Base-by-base conservation (phyloP, 2,888 invertebrate genomes). In the Microplitis manilae region DNA sequence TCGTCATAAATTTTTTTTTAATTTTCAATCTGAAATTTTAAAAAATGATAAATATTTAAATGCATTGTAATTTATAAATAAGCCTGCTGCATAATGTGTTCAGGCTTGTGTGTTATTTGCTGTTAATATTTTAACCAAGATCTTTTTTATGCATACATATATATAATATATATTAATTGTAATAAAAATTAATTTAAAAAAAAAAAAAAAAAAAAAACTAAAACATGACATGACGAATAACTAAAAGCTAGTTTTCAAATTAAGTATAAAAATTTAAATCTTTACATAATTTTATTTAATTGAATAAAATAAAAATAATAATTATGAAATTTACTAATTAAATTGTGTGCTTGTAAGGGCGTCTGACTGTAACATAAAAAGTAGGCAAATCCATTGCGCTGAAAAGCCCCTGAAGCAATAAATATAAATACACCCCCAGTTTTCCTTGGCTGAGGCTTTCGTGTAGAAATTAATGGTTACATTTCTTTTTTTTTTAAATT, bases 371-470 rank as follows among this genome's bases (percentile, higher is more conserved):
- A 61, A 30, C 17, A 50, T 2, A 50, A 13, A 62, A n/a, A n/a
- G 8, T 68, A 68, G 41, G 40, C 39, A 15, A 40, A 13, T 40
- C 13, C 41, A 68, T 39, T 41, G 68, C 39, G 68, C 68, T n/a
- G 2, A 40, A 59, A n/a, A 30, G 4, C 13, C 50, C 8, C 15
- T 20, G 30, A 9, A 60, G 70, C 71, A 91, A 91, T 91, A 91
- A 91, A 90, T 87, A 91, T 91, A 89, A 30, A 85, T 85, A 87
- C 86, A 90, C 90, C 90, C 62, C 62, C 62, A 62, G 15, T 62
- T 62, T 30, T n/a, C 60, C 39, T 68, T 76, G 76, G 76, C 76
- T 76, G 61, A 76, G 76, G 76, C 76, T 76, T 76, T 67, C 68
- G 67, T 15, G 71, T 76, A 76, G 76, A 68, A 41, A 72, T 72